These are phyloP conservation scores for Cephus spinipes DNA, from an alignment of 2,888 invertebrate genomes.

Conservation along the genomic window DNA sequence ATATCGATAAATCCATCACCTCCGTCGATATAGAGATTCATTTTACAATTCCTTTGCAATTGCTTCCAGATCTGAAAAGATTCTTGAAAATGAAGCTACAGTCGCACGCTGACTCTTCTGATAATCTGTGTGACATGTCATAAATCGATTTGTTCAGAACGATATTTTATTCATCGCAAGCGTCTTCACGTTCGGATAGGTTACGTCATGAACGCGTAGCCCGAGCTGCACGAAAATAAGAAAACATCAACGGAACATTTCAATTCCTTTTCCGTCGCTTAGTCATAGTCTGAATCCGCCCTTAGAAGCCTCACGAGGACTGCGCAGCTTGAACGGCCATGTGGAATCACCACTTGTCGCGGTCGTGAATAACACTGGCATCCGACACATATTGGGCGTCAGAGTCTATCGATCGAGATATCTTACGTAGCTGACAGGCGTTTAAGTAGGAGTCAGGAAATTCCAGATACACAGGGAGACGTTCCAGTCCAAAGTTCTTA, in stretches of 20 bases:
- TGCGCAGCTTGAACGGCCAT: background rate
- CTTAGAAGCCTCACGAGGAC: background rate
- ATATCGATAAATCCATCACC: background rate
- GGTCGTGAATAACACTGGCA: background rate
- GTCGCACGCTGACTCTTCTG: background rate
- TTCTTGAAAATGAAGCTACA: background rate
- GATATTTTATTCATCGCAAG: background rate
- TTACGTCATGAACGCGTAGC: background rate
- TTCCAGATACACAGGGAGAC: background rate
- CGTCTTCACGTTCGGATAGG: background rate
- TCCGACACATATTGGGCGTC: background rate
- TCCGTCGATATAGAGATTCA: background rate
- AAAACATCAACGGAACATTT: background rate
- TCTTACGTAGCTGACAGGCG: background rate
- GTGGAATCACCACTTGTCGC: background rate
- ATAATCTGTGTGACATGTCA: background rate
- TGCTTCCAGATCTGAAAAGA: background rate
- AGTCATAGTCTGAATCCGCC: background rate
- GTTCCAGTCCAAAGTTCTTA: background rate
- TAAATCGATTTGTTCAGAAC: background rate
- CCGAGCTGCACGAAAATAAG: background rate
- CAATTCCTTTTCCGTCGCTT: background rate
- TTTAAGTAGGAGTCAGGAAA: background rate
- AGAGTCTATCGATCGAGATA: background rate
- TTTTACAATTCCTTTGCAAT: background rate